phyloP scores from a whole-genome alignment of 2,797 vertebrate genomes.

The Coendou prehensilis region DNA sequence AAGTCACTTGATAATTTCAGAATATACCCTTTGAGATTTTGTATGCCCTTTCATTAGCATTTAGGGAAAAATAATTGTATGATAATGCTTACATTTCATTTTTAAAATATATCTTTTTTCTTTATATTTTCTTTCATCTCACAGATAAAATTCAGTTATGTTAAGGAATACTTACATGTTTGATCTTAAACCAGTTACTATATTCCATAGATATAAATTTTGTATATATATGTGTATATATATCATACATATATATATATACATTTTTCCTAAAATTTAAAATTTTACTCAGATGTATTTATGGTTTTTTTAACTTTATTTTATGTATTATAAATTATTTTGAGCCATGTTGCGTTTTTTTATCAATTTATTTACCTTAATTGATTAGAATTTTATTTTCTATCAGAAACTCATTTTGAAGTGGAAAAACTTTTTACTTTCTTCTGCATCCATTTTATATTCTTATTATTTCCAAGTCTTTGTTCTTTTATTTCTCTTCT shows the following conservation, averaged over 20 bases:
- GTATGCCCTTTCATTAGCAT: conserved; percentile 6
- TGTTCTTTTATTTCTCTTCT: conserved; percentile 18
- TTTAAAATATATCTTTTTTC: not conserved
- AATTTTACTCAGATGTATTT: not conserved
- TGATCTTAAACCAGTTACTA: not conserved
- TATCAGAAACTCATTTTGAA: not conserved
- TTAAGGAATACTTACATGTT: not conserved
- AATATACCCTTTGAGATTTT: not conserved
- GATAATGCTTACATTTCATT: not conserved
- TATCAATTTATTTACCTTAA: not conserved
- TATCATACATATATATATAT: not conserved
- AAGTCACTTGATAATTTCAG: conserved; percentile 11
- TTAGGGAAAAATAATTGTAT: not conserved
- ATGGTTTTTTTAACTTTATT: not conserved
- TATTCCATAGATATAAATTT: not conserved
- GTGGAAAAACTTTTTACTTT: not conserved
- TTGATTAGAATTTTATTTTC: not conserved
- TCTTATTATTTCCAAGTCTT: not conserved
- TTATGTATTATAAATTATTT: not conserved
- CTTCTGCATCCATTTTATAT: not conserved
- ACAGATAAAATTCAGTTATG: not conserved
- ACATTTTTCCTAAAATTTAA: not conserved
- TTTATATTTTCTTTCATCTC: conserved; percentile 10
- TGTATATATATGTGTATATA: not conserved
- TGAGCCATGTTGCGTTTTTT: not conserved